Conservation (phyloP, 2,113 vertebrate species). For the Silurus glanis region DNA sequence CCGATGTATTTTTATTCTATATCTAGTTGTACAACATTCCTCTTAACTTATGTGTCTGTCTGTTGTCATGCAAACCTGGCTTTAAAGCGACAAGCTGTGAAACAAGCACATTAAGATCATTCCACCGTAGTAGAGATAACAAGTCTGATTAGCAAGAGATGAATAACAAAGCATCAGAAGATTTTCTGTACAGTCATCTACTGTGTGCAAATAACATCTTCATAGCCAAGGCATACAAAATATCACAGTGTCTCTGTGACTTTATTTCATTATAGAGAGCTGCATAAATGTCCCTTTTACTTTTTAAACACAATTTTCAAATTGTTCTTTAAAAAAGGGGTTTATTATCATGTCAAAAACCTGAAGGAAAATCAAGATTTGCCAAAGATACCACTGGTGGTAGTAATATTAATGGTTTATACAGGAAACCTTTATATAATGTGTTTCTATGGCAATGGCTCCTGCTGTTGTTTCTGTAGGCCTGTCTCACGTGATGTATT, state of each 20-base stretch:
- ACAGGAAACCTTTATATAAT: neutral
- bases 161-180: neutral
- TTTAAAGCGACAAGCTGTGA: neutral
- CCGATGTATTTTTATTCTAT: neutral
- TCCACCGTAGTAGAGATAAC: neutral
- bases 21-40: slow-evolving; percentile 46
- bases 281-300: neutral
- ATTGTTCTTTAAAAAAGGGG: neutral
- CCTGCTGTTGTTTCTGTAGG: neutral
- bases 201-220: neutral
- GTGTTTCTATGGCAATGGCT: neutral
- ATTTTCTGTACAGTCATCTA: neutral
- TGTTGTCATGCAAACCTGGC: slow-evolving; percentile 14
- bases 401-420: neutral
- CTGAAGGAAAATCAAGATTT: neutral
- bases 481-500: neutral
- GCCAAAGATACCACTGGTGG: neutral
- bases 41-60: neutral
- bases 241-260: neutral
- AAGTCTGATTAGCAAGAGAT: neutral
- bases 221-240: neutral
- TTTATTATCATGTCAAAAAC: neutral
- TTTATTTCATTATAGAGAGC: neutral
- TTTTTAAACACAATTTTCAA: neutral
- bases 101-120: neutral